Percentiles rank a stretch among this genome's conserved stretches.
These are phyloP conservation scores for Pimephales promelas DNA, from an alignment of 2,113 vertebrate species.

Conservation along the genomic window DNA sequence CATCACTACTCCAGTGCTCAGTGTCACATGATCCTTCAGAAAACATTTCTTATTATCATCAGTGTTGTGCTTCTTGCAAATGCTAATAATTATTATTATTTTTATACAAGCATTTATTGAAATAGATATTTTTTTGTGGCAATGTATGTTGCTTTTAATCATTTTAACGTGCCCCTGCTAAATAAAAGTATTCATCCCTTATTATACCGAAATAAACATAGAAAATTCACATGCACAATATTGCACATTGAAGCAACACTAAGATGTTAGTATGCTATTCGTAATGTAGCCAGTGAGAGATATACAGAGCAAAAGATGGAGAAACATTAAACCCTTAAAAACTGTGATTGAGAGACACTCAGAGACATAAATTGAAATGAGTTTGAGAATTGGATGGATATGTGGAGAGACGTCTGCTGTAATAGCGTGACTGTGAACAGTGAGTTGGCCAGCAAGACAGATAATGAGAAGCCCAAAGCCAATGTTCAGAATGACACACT, in stretches of 20 bases:
- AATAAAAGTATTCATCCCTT: background rate
- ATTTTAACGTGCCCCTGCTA: background rate
- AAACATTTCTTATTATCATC: background rate
- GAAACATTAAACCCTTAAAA: background rate
- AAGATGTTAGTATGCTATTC: background rate
- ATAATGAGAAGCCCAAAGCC: conserved; percentile 53
- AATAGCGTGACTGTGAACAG: conserved; percentile 64
- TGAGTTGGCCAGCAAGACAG: conserved; percentile 52
- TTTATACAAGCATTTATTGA: too few relatives aligned
- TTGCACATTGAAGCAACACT: background rate
- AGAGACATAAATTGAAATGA: conserved; percentile 4
- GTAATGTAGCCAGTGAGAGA: background rate
- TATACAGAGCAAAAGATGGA: background rate
- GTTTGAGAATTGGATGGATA: background rate
- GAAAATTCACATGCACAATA: too few relatives aligned
- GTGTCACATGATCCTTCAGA: background rate
- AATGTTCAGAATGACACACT: conserved; percentile 36
- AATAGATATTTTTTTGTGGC: too few relatives aligned
- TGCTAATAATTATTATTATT: too few relatives aligned
- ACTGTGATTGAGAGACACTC: conserved; percentile 11
- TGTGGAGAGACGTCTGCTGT: conserved; percentile 18
- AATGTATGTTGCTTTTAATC: background rate
- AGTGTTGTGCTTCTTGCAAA: background rate
- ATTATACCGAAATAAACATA: too few relatives aligned
- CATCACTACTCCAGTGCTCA: background rate